Evolutionary conservation across 1,140 invertebrate species (phyloP).

Genomic region (Drosophila malerkotliana): DNA sequence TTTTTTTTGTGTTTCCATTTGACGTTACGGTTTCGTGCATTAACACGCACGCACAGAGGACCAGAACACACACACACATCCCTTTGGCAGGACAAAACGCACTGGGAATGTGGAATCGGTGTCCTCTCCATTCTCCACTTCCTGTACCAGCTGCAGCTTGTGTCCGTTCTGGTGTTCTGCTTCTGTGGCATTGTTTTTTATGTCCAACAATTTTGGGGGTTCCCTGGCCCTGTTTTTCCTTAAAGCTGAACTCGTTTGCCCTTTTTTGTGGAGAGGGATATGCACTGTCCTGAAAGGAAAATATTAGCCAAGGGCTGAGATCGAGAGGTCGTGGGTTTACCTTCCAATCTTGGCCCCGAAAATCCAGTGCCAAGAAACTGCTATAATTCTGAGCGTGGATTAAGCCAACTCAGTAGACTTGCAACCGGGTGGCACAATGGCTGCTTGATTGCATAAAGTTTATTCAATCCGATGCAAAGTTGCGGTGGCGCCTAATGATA

Average conservation of each 20-base stretch:
- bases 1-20: not conserved
- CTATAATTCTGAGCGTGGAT: conserved; percentile 61
- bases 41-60: conserved; percentile 73
- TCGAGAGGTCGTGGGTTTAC: not conserved
- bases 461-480: conserved; percentile 15
- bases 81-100: conserved; percentile 60
- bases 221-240: conserved; percentile 3
- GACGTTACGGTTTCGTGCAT: conserved; percentile 73
- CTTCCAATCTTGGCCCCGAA: conserved; percentile 25
- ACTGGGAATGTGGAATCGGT: conserved; percentile 63
- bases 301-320: not conserved
- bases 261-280: conserved; percentile 6
- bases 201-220: conserved; percentile 3
- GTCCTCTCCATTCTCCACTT: conserved; percentile 13
- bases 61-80: conserved; percentile 22
- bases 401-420: conserved; percentile 30
- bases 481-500: conserved; percentile 68
- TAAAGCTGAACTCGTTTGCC: not conserved
- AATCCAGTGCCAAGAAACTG: conserved; percentile 55
- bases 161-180: conserved; percentile 39
- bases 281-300: not conserved
- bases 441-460: conserved; percentile 2
- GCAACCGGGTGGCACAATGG: conserved; percentile 3
- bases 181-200: conserved; percentile 45
- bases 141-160: conserved; percentile 18